Base-by-base conservation (phyloP, 2,888 invertebrate genomes). In the Hydriomena furcata region DNA sequence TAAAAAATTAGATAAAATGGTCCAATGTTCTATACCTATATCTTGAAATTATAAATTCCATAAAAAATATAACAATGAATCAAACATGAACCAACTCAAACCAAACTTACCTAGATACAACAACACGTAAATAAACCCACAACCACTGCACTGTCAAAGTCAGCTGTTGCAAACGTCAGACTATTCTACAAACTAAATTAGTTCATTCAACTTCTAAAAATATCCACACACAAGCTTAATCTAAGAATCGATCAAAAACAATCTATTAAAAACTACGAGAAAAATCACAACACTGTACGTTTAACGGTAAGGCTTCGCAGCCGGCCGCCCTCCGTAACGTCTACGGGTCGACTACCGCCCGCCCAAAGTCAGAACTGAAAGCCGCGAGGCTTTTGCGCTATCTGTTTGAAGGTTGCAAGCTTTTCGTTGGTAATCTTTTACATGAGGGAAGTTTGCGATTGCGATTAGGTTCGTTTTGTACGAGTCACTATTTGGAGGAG, bases 331-430 rank as follows among this genome's bases (percentile, higher is more conserved):
- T 52, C 60, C 66, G 63, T 71, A 60, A 66, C 76, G 73, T 62
- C 69, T 52, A 52, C 58, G 65, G 66, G 65, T 58, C 63, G 61
- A 86, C 87, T 84, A 80, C 81, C 83, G 85, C 77, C 76, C 82
- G 79, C 76, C 81, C 70, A 37, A 7, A 35, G 40, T 25, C 47
- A 48, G 54, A 10, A 2, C 60, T 56, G 51, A 47, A 52, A 52
- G 40, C 54, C 44, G 65, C 70, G 68, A 74, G 60, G 57, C 61
- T 61, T 55, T 50, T 17, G 31, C 56, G 44, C 49, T 59, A 56
- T 59, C 56, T 58, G 34, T 52, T 59, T 52, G 25, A 34, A 58
- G 58, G 50, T 61, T 61, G 58, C 36, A 38, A 36, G 49, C 32
- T 54, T 53, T 40, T 35, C 20, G 48, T n/a, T n/a, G n/a, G n/a